phyloP scores from a whole-genome alignment of 2,888 invertebrate species.

The Mesorhabditis belari region DNA sequence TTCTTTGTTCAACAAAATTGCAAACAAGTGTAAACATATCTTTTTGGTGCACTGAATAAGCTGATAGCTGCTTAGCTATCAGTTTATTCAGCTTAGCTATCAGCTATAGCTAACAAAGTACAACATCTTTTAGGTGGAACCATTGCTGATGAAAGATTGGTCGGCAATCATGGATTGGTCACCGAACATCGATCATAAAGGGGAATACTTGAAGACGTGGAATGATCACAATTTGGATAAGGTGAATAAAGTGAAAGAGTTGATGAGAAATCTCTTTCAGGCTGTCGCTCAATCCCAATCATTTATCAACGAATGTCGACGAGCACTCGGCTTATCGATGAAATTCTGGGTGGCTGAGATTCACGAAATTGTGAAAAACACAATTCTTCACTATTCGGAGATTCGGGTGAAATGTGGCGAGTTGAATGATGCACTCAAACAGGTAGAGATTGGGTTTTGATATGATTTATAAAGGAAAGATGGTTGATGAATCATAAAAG shows the following conservation, averaged over 20 bases:
- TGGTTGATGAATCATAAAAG: no score
- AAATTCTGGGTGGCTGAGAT: slow-evolving; percentile 54
- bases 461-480: not conserved
- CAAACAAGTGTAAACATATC: no score
- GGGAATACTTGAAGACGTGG: slow-evolving; percentile 52
- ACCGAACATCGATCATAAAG: slow-evolving; percentile 52
- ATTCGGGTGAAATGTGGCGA: slow-evolving; percentile 51
- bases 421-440: slow-evolving; percentile 52
- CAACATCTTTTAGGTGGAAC: slow-evolving; percentile 39
- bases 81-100: no score
- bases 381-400: slow-evolving; percentile 52
- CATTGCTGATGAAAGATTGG: slow-evolving; percentile 53
- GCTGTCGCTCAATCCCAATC: slow-evolving; percentile 53
- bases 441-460: slow-evolving; percentile 27
- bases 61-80: no score
- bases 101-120: no score
- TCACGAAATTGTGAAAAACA: slow-evolving; percentile 53
- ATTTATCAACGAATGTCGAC: slow-evolving; percentile 53
- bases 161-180: slow-evolving; percentile 53
- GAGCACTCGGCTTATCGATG: slow-evolving; percentile 53
- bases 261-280: slow-evolving; percentile 7
- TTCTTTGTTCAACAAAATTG: slow-evolving; percentile 1
- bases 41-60: slow-evolving; percentile 1
- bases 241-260: slow-evolving; percentile 5
- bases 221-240: slow-evolving; percentile 52